Evolutionary conservation across 2,113 vertebrate genomes (phyloP).

Genomic region (Etheostoma cragini): DNA sequence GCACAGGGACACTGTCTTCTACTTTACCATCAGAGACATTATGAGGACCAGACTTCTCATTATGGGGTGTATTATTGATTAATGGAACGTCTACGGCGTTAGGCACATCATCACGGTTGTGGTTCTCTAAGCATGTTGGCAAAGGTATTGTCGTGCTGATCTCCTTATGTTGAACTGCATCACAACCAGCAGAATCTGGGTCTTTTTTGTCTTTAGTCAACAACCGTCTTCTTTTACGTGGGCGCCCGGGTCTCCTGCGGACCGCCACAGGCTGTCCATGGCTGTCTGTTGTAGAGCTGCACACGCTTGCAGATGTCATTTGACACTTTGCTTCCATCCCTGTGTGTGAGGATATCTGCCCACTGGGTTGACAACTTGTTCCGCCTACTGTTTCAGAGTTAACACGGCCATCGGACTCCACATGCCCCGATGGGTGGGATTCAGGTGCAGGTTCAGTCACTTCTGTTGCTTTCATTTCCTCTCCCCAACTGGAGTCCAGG

Average conservation of each 20-base stretch:
- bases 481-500: constrained; percentile 16
- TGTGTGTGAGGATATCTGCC: background rate
- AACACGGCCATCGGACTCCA: constrained; percentile 14
- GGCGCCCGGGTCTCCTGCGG: constrained; percentile 48
- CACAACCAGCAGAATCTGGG: background rate
- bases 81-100: background rate
- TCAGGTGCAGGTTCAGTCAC: constrained; percentile 2
- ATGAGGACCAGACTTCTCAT: constrained; percentile 13
- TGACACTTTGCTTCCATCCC: constrained; percentile 31
- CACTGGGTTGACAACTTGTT: constrained; percentile 13
- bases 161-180: constrained; percentile 43
- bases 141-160: constrained; percentile 40
- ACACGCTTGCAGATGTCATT: constrained; percentile 11
- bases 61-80: constrained; percentile 11
- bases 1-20: background rate
- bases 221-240: constrained; percentile 1
- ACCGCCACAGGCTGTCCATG: background rate
- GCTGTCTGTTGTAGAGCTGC: constrained; percentile 43
- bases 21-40: constrained; percentile 12
- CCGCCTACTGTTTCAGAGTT: constrained; percentile 17
- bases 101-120: constrained; percentile 17
- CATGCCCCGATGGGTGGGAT: constrained; percentile 14
- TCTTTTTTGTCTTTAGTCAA: background rate
- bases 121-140: constrained; percentile 30
- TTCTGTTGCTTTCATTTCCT: constrained; percentile 33